Conservation (phyloP, 2,797 vertebrate species). For the Sebastes vulpes region DNA sequence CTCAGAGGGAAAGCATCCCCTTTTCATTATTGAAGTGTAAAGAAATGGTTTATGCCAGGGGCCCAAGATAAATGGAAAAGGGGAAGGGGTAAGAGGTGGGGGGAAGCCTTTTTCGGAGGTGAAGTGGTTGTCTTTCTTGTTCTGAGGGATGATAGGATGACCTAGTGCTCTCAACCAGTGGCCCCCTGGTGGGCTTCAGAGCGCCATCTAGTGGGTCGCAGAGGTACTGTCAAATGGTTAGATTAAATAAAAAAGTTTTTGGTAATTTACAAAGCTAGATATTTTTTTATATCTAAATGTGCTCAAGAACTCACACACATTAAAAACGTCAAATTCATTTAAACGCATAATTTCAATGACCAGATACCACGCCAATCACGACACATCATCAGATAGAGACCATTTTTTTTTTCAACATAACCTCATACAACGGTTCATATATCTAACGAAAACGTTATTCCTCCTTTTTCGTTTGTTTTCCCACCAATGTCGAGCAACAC, state of each 20-base stretch:
- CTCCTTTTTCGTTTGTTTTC: no score
- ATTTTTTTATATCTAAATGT: background rate
- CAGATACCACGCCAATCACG: background rate
- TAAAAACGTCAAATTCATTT: background rate
- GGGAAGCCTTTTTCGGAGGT: constrained; percentile 41
- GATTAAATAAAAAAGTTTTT: background rate
- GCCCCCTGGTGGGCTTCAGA: background rate
- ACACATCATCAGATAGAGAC: background rate
- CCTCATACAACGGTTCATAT: no score
- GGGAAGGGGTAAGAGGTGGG: constrained; percentile 32
- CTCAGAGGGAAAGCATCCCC: constrained; percentile 52
- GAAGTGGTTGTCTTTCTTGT: constrained; percentile 46
- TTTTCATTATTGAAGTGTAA: constrained; percentile 67
- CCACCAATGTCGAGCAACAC: no score
- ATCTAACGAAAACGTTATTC: no score
- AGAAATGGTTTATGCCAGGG: constrained; percentile 60
- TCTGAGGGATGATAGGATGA: constrained; percentile 49
- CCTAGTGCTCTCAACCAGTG: background rate
- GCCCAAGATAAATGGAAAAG: constrained; percentile 66
- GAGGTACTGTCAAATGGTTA: background rate
- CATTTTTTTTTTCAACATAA: no score
- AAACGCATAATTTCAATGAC: background rate
- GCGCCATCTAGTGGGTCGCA: background rate
- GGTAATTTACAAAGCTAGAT: background rate
- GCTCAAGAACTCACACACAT: background rate